Evolutionary conservation across 2,113 vertebrate genomes (phyloP), one percentile per base, ranked within the genome.

Genomic region (Toxotes jaculatrix): DNA sequence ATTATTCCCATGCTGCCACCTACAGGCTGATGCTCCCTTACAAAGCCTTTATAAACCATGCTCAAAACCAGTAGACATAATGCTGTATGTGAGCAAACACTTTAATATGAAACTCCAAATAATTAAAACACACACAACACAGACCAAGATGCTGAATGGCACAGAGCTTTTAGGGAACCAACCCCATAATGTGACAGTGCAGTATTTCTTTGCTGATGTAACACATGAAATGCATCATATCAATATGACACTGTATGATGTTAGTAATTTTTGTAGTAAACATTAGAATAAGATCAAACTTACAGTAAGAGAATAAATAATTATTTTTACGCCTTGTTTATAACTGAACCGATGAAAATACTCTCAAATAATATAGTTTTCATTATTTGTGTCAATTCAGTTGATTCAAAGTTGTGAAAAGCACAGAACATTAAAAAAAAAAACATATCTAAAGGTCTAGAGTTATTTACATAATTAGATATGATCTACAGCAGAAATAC

Each of bases 1-100:
- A 43, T 53, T 59, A 32, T 6, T 65, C 60, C 21, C 53, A 45
- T 71, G 55, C 67, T 69, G 87, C 89, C 91, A 77, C 63, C 93
- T 90, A 84, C 38, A 75, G 93, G 88, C 56, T 36, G 45, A 67
- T 23, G 10, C 1, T 43, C 3, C 9, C 10, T 10, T 17, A 10
- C 51, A 77, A 55, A 75, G 3, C 4, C 36, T 12, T 61, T 0
- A 45, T 1, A 59, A 10, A 38, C 21, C 0, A 17, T 40, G 3
- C 59, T 34, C 4, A 72, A 42, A 69, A 21, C 0, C 6, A 45
- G 34, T 0, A 3, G 3, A 61, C 6, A 49, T 9, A 68, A 13
- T 1, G 17, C 14, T 23, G 49, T 23, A 5, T 66, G 13, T 1
- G 34, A 65, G 45, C 23, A 38, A 67, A 53, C 4, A 23, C 6